A percentile compares a stretch with the other conserved stretches of the same genome.
These are phyloP conservation scores for Cheiracanthium punctorium DNA, from an alignment of 2,888 invertebrate species.

Conservation along the genomic window DNA sequence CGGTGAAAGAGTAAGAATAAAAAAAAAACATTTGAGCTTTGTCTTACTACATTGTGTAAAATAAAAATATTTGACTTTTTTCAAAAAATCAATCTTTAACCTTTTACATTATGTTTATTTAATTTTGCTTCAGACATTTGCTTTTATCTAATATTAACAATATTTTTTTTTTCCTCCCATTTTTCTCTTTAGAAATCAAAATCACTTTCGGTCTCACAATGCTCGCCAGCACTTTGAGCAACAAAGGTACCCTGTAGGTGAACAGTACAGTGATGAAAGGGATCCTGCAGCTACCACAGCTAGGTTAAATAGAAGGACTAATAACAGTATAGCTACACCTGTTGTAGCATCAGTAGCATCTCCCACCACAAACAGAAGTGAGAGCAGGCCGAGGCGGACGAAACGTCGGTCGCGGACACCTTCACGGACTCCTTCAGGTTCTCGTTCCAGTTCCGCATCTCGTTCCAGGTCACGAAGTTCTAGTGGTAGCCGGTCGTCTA, in stretches of 20 bases:
- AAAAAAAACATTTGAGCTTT: too few relatives aligned
- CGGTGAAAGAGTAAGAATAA: too few relatives aligned
- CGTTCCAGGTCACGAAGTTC: slow-evolving; percentile 74
- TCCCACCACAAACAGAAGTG: slow-evolving; percentile 55
- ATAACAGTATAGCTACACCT: slow-evolving; percentile 44
- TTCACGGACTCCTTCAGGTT: slow-evolving; percentile 73
- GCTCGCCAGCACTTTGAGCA: slow-evolving; percentile 72
- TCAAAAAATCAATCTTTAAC: too few relatives aligned
- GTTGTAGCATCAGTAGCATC: slow-evolving; percentile 62
- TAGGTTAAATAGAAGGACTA: slow-evolving; percentile 61
- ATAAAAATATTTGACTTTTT: too few relatives aligned
- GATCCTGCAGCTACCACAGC: slow-evolving; percentile 45
- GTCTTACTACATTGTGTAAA: too few relatives aligned
- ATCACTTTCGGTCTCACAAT: slow-evolving; percentile 72
- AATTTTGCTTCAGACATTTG: too few relatives aligned
- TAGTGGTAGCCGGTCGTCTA: slow-evolving; percentile 73
- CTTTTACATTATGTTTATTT: too few relatives aligned
- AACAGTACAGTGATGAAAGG: slow-evolving; percentile 68
- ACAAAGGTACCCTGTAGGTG: slow-evolving; percentile 58
- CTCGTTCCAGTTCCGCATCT: slow-evolving; percentile 74
- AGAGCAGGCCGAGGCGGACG: slow-evolving; percentile 51
- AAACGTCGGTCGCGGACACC: slow-evolving; percentile 73
- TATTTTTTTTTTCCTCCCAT: slow-evolving; percentile 26
- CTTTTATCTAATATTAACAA: too few relatives aligned
- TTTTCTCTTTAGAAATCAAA: slow-evolving; percentile 67